Evolutionary conservation across 2,797 vertebrate genomes (phyloP).

Genomic region (Chiloscyllium punctatum): DNA sequence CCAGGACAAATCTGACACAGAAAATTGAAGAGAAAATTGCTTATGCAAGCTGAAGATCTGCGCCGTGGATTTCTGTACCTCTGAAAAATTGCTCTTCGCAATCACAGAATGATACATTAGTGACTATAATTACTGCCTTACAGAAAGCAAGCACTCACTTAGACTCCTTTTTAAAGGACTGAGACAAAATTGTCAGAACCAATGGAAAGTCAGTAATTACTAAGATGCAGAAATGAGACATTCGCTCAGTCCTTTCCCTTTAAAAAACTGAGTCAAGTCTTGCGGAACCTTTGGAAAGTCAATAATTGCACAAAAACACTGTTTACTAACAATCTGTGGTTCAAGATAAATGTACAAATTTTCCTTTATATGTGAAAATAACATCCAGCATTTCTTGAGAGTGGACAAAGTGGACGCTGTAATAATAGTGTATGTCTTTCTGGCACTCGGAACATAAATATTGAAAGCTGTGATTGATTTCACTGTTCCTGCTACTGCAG

Average conservation of each 20-base stretch:
- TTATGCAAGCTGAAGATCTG: background rate
- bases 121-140: background rate
- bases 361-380: background rate
- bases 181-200: background rate
- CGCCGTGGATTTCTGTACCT: background rate
- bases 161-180: background rate
- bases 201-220: conserved; percentile 25
- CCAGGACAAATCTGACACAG: background rate
- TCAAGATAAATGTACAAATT: background rate
- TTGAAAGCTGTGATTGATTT: background rate
- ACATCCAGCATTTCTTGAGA: background rate
- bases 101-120: background rate
- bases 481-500: background rate
- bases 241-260: background rate
- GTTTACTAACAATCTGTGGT: conserved; percentile 22
- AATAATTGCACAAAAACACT: background rate
- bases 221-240: background rate
- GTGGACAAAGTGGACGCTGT: background rate
- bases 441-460: background rate
- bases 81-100: background rate
- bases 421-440: background rate
- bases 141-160: background rate
- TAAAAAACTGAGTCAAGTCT: background rate
- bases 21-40: background rate
- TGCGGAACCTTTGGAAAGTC: background rate